Percentiles rank a stretch among this genome's conserved stretches.
These are phyloP conservation scores for Sturmia bella DNA, from an alignment of 2,888 invertebrate genomes.

Conservation along the genomic window DNA sequence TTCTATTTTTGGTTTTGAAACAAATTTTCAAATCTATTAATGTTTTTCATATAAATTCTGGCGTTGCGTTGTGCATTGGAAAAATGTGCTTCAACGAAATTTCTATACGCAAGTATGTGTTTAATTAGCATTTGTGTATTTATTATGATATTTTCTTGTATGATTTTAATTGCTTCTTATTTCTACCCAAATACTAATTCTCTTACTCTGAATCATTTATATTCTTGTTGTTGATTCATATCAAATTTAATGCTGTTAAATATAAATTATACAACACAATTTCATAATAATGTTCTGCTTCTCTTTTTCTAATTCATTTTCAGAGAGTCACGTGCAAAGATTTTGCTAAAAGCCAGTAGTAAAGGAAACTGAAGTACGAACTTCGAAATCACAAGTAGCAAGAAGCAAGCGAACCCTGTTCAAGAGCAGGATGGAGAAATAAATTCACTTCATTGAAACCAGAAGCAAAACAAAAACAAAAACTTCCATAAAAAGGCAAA, in stretches of 20 bases:
- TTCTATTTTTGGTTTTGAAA: too few relatives aligned
- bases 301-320: slow-evolving; percentile 38
- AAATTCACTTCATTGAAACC: not conserved
- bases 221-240: not conserved
- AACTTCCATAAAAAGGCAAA: slow-evolving; percentile 11
- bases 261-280: slow-evolving; percentile 32
- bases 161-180: not conserved
- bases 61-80: too few relatives aligned
- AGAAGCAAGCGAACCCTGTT: slow-evolving; percentile 5
- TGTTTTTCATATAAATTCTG: too few relatives aligned
- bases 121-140: too few relatives aligned
- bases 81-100: too few relatives aligned
- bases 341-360: not conserved
- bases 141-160: not conserved
- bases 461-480: not conserved
- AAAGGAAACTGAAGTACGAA: slow-evolving; percentile 4
- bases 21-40: too few relatives aligned
- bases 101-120: too few relatives aligned
- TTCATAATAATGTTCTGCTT: slow-evolving; percentile 24
- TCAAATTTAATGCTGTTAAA: slow-evolving; percentile 33
- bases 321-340: slow-evolving; percentile 51
- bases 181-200: not conserved
- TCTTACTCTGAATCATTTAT: slow-evolving; percentile 18
- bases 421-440: not conserved
- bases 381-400: not conserved